Base-by-base conservation (phyloP, 2,797 vertebrate genomes). In the Podargus strigoides region DNA sequence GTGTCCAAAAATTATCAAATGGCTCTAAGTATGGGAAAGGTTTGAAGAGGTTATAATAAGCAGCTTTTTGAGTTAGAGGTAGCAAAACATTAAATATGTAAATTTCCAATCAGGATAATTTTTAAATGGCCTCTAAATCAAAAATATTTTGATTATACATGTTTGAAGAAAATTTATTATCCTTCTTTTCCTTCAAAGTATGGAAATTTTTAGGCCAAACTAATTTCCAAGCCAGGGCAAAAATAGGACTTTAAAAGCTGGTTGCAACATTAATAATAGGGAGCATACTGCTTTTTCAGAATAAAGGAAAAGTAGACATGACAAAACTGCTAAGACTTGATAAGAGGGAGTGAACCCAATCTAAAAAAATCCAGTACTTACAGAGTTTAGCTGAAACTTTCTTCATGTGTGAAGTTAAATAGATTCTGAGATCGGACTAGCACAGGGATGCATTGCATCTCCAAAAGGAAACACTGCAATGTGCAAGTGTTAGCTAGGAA, bases 161-260 rank as follows among this genome's bases (percentile, higher is more conserved):
- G 87, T 94, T 96, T 96, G 96, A 97, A 96, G 95, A 94, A 96
- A 95, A 96, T 95, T 96, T 96, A 96, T 96, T 96, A 95, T 90
- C 63, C 53, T 90, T 73, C 67, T 68, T 91, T 96, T 95, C 67
- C 91, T 97, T 96, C 95, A 94, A 96, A 95, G 94, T 55, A 93
- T 94, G 93, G 93, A 95, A 94, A 94, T 95, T 94, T 95, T 91
- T 85, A 96, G 89, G 77, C 81, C 74, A 88, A 94, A 94, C 74
- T 56, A 68, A 82, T 94, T 95, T 95, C 70, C 66, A 94, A 91
- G 50, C 63, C 85, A 96, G 92, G 93, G 77, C 91, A 94, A 88
- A 96, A 81, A 73, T 27, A 88, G 69, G 76, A 90, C 63, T 91
- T 96, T 69, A 86, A 91, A 94, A 96, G 32, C 55, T 82, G 26